Evolutionary conservation across 2,797 vertebrate species (phyloP), one percentile per base, ranked within the genome.

Genomic region (Percopsis omiscomaycus): DNA sequence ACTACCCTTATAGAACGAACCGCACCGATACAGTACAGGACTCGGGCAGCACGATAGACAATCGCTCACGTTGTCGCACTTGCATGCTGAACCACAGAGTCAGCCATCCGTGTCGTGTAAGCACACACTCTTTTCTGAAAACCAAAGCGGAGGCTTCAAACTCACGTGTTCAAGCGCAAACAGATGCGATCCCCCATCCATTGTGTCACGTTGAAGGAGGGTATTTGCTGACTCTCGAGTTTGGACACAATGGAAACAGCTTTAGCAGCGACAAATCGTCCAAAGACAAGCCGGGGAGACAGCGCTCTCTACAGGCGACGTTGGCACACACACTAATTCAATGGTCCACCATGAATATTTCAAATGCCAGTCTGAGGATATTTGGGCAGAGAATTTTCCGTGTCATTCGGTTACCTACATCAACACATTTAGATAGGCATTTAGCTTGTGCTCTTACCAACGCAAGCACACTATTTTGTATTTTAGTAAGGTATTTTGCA

Each of bases 171-270:
- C 53, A 12, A 5, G 22, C 52, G 13, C 44, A 48, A 16, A 50
- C 13, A 6, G 3, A 66, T 15, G n/a, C 61, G 50, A 37, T 15
- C 64, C 15, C 46, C 3, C 2, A 5, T 47, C 44, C 61, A 58
- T 64, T 78, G 73, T 73, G 47, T 47, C 53, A 66, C 22, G 59
- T 3, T 83, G 64, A 68, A 66, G 44, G 2, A 1, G 63, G 71
- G 58, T 42, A 72, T 77, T 65, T 78, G 77, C 71, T 75, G 76
- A 87, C 77, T 74, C 61, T 44, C 45, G 27, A 28, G 42, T 62
- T 55, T 60, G 27, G 5, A 61, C 42, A 87, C 81, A 88, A 88
- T 68, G 61, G 54, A 74, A 77, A 54, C 53, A 16, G 68, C 57
- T 51, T 69, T 52, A 66, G 59, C 55, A 63, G 65, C 45, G 32